Base-by-base conservation (phyloP, 2,888 invertebrate genomes). In the Myopa testacea region DNA sequence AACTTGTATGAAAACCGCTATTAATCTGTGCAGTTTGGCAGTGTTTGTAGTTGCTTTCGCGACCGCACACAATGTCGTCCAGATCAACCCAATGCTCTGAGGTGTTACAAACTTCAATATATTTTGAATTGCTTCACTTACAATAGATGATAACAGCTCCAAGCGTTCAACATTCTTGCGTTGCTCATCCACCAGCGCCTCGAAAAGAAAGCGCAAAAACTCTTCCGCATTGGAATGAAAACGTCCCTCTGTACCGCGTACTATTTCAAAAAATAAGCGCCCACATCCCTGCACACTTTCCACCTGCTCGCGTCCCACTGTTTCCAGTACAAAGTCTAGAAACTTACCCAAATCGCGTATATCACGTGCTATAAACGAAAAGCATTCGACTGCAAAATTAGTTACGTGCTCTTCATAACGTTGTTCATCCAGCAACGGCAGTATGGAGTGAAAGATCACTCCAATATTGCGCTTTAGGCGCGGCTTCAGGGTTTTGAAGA, bases 381-480 rank as follows among this genome's bases (percentile, higher is more conserved):
- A 98, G 89, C 97, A 96, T 90, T 98, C 98, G 0, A 97, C 96
- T 5, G 98, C 97, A 92, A 98, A 99, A 85, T 95, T 95, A 82
- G 95, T 94, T 37, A 98, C 93, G 86, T 97, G 96, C 80, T 93
- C 92, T 38, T 96, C 95, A 71, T 87, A 87, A 84, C 94, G 93
- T n/a, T 91, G 90, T 74, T 94, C 93, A 82, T 94, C 94, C 58
- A 98, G 88, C 6, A 98, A 89, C 0, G 96, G 95, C 55, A 95
- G 87, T 10, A 96, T 91, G 69, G 92, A 91, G 81, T 92, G 92
- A 81, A 96, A 92, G 0, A 97, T 93, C 16, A 91, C 90, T 69
- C 92, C 91, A 69, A 97, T 92, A 86, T 97, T 95, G 83, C 94
- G 94, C 45, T 96, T 92, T 75, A 98, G 90, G 84, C 94, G 93